Conservation (phyloP, 2,797 vertebrate species). For the Acanthiza pusilla region DNA sequence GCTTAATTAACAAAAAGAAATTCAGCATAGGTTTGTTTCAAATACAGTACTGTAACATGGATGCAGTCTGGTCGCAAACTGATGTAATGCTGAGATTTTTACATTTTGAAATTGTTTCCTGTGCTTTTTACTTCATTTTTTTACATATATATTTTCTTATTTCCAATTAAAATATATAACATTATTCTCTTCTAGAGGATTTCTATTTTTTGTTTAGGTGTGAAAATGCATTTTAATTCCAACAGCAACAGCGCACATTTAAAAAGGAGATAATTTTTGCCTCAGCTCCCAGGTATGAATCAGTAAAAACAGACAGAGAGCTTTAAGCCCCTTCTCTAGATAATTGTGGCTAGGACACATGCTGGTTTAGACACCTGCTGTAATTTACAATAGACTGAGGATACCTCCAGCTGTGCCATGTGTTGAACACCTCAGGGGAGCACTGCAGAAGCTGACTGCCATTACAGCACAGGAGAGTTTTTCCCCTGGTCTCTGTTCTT, state of each 20-base stretch:
- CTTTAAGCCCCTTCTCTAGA: background rate
- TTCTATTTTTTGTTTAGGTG: background rate
- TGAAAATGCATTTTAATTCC: background rate
- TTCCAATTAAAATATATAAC: background rate
- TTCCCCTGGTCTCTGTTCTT: background rate
- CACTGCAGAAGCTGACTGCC: background rate
- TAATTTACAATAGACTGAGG: background rate
- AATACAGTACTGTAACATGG: background rate
- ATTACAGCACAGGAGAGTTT: background rate
- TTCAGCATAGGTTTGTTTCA: background rate
- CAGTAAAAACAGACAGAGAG: background rate
- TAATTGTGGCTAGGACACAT: background rate
- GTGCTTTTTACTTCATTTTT: background rate
- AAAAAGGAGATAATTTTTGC: background rate
- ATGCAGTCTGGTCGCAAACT: background rate
- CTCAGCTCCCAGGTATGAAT: background rate
- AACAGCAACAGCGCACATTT: background rate
- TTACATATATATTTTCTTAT: background rate
- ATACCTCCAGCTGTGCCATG: background rate
- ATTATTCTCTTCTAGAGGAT: background rate
- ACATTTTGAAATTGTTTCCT: background rate
- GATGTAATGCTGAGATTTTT: background rate
- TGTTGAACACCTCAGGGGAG: background rate
- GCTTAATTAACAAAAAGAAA: background rate
- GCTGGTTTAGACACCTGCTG: background rate